phyloP scores from a whole-genome alignment of 2,797 vertebrate species.

The Hephaestus fuliginosus region DNA sequence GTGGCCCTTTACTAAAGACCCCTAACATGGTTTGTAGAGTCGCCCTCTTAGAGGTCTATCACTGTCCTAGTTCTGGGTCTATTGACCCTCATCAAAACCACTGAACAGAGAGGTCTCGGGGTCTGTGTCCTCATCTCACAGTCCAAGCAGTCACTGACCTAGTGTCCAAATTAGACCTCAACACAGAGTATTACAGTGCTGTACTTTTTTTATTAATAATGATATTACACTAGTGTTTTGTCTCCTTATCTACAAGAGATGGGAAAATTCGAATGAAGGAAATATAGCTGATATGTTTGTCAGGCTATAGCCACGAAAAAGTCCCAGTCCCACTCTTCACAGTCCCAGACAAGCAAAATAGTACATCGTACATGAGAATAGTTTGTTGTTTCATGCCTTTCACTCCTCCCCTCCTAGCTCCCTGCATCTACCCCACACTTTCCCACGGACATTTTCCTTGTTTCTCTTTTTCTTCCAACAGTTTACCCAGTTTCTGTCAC shows the following conservation, averaged over 20 bases:
- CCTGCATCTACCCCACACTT: constrained; percentile 10
- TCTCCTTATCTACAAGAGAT: background rate
- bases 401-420: background rate
- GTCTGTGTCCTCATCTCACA: constrained; percentile 28
- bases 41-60: constrained; percentile 53
- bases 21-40: constrained; percentile 48
- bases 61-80: constrained; percentile 62
- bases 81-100: constrained; percentile 50
- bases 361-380: constrained; percentile 8
- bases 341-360: background rate
- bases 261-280: background rate
- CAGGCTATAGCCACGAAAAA: constrained; percentile 6
- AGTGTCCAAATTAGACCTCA: constrained; percentile 10
- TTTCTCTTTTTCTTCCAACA: background rate
- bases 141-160: constrained; percentile 18
- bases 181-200: background rate
- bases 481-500: background rate
- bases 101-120: constrained; percentile 17
- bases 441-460: background rate
- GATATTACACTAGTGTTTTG: background rate
- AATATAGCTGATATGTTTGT: constrained; percentile 27
- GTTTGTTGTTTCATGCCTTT: constrained; percentile 25
- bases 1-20: constrained; percentile 56
- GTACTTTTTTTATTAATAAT: background rate
- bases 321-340: background rate